phyloP scores from a whole-genome alignment of 2,797 vertebrate species.

The Siniperca scherzeri region DNA sequence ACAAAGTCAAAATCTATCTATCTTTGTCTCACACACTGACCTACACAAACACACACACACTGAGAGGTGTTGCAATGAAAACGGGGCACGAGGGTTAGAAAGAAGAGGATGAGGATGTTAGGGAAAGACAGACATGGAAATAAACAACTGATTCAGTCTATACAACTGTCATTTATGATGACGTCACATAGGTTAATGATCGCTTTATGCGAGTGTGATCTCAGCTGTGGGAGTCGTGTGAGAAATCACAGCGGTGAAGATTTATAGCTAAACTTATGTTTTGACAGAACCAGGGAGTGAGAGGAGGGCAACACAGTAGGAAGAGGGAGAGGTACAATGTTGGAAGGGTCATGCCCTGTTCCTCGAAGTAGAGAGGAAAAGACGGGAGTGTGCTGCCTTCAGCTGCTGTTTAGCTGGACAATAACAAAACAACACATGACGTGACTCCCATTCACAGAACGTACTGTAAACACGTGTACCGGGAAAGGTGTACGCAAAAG shows the following conservation, averaged over 20 bases:
- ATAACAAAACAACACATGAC: constrained; percentile 71
- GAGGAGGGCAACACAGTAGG: constrained; percentile 40
- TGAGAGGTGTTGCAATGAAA: constrained; percentile 6
- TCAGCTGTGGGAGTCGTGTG: constrained; percentile 11
- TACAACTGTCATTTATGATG: not conserved
- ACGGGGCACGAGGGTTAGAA: not conserved
- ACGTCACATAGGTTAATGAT: not conserved
- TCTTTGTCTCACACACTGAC: constrained; percentile 5
- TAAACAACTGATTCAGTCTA: not conserved
- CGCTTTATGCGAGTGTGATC: not conserved
- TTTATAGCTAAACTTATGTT: constrained; percentile 27
- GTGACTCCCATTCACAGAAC: constrained; percentile 54
- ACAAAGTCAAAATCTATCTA: constrained; percentile 63
- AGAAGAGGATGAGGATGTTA: not conserved
- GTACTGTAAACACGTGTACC: constrained; percentile 28
- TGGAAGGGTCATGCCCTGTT: constrained; percentile 67
- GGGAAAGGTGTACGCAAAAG: constrained; percentile 45
- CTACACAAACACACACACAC: constrained; percentile 19
- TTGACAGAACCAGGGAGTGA: constrained; percentile 32
- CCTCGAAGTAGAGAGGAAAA: constrained; percentile 74
- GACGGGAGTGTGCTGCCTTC: constrained; percentile 57
- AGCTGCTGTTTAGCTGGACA: constrained; percentile 55
- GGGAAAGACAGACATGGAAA: not conserved
- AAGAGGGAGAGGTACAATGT: constrained; percentile 66
- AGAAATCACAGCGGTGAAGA: constrained; percentile 17